Conservation (phyloP, 2,113 vertebrate species). For the Lampris megalopsis region DNA sequence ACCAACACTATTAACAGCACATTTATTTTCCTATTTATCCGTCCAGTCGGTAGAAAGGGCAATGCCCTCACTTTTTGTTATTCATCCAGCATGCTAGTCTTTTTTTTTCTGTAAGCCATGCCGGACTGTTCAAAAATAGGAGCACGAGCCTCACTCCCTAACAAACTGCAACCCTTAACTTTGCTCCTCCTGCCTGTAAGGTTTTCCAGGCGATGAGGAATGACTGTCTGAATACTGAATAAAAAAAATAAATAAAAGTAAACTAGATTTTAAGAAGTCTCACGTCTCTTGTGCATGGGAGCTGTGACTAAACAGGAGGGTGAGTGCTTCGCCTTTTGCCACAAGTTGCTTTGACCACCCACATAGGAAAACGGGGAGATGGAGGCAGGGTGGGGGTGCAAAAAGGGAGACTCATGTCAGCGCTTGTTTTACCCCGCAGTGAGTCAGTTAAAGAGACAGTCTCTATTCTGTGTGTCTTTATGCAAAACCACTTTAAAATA, state of each 20-base stretch:
- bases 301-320: too few species aligned
- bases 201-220: conserved; percentile 15
- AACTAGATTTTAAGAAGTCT: too few species aligned
- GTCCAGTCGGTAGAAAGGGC: neutral
- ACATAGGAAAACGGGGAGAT: conserved; percentile 25
- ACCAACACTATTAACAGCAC: neutral
- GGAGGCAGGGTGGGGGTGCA: neutral
- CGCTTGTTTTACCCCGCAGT: conserved; percentile 51
- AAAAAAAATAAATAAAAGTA: too few species aligned
- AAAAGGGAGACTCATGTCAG: conserved; percentile 57
- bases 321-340: conserved; percentile 2
- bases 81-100: neutral
- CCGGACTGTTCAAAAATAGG: neutral
- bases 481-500: neutral
- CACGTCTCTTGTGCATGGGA: too few species aligned
- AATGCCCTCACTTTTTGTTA: neutral
- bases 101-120: neutral
- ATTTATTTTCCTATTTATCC: neutral
- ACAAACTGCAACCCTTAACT: conserved; percentile 2
- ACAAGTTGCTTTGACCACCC: conserved; percentile 69
- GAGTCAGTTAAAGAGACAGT: conserved; percentile 29
- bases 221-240: too few species aligned
- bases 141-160: neutral
- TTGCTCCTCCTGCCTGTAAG: conserved; percentile 1
- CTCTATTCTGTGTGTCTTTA: neutral